Percentiles rank a stretch among this genome's conserved stretches.
Evolutionary conservation across 2,888 invertebrate species (phyloP).

Genomic region (Eupithecia subumbrata): DNA sequence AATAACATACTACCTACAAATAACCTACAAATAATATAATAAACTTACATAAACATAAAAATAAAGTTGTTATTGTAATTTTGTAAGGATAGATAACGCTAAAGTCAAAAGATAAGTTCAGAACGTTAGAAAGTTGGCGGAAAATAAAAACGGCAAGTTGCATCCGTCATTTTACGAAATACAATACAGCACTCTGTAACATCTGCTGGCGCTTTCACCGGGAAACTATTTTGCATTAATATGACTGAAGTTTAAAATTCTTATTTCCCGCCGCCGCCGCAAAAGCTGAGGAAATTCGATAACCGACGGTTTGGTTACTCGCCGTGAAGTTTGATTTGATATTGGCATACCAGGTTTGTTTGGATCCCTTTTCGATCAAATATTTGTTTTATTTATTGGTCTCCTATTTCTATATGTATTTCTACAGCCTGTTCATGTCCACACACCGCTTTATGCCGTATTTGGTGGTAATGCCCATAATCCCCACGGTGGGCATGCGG

Average conservation of each 20-base stretch:
- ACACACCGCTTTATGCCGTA: too few relatives aligned
- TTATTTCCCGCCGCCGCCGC: slow-evolving; percentile 25
- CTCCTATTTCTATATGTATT: not conserved
- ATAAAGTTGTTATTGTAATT: too few relatives aligned
- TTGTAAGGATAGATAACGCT: too few relatives aligned
- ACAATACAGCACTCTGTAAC: slow-evolving; percentile 14
- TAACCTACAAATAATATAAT: too few relatives aligned
- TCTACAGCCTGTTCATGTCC: not conserved
- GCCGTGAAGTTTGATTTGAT: slow-evolving; percentile 33
- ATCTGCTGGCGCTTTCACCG: slow-evolving; percentile 21
- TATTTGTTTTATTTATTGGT: not conserved
- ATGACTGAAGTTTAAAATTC: slow-evolving; percentile 37
- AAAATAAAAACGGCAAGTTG: not conserved
- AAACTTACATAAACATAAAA: too few relatives aligned
- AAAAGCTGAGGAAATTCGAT: slow-evolving; percentile 32
- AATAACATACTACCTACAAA: too few relatives aligned
- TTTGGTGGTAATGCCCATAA: too few relatives aligned
- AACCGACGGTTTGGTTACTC: slow-evolving; percentile 31
- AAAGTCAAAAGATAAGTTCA: too few relatives aligned
- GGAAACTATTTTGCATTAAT: slow-evolving; percentile 52
- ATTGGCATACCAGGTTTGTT: slow-evolving; percentile 7
- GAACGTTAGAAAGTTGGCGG: not conserved
- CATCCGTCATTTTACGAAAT: not conserved
- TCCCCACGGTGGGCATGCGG: too few relatives aligned
- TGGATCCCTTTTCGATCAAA: not conserved